Percentiles rank a stretch among this genome's conserved stretches.
Evolutionary conservation across 2,797 vertebrate genomes (phyloP).

Genomic region (Scarus forsteni): DNA sequence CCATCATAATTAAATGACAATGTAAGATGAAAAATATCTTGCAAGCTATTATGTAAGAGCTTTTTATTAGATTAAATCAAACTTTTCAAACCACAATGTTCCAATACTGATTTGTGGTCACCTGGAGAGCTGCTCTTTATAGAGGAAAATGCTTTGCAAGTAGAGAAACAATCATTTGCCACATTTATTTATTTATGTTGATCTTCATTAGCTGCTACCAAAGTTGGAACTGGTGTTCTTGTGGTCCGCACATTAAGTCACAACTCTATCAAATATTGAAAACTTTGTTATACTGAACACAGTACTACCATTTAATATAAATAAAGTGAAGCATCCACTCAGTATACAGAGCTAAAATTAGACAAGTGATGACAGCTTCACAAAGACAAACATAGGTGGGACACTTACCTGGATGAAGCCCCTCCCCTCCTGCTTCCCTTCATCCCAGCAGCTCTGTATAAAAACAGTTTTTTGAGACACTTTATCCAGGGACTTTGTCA

Average conservation of each 20-base stretch:
- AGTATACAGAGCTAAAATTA: neutral
- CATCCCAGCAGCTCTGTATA: neutral
- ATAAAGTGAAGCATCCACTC: neutral
- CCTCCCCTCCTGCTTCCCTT: conserved; percentile 3
- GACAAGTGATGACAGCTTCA: neutral
- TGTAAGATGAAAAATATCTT: neutral
- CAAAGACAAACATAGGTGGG: neutral
- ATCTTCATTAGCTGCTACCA: no score
- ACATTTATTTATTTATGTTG: no score
- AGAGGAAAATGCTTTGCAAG: neutral
- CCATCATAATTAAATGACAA: neutral
- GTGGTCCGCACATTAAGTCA: no score
- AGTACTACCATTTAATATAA: neutral
- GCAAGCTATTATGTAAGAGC: neutral
- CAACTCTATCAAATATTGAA: neutral
- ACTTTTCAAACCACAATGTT: neutral
- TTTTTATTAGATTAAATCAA: neutral
- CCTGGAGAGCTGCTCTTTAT: neutral
- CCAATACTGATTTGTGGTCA: neutral
- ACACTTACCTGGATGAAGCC: neutral
- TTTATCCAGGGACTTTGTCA: neutral
- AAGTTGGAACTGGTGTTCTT: no score
- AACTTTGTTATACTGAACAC: neutral
- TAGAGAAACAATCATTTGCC: neutral
- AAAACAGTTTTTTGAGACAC: neutral